phyloP scores from a whole-genome alignment of 2,113 vertebrate genomes.

The Cavia porcellus region DNA sequence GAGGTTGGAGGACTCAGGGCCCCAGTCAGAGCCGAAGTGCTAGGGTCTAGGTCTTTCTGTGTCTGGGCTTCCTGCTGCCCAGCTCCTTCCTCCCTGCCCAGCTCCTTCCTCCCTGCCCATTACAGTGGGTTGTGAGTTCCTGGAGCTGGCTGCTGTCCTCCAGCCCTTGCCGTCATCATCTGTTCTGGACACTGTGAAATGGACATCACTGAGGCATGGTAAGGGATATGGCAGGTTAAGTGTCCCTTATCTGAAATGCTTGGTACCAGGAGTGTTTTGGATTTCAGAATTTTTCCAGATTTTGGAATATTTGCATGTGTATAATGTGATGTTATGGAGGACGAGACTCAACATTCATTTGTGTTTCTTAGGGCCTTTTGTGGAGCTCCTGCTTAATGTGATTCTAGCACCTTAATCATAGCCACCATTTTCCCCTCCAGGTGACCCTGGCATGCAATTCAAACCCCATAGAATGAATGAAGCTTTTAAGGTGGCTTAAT shows the following conservation, averaged over 20 bases:
- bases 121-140: not conserved
- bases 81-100: rapidly evolving
- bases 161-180: rapidly evolving
- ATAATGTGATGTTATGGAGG: not conserved
- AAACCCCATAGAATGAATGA: not conserved
- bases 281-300: not conserved
- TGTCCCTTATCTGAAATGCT: not conserved
- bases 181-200: not conserved
- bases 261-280: not conserved
- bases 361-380: no score
- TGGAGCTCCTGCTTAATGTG: no score
- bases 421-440: not conserved
- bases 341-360: not conserved
- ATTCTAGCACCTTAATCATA: not conserved
- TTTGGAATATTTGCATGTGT: not conserved
- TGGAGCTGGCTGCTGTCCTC: rapidly evolving
- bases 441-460: not conserved
- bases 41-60: not conserved
- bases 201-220: not conserved
- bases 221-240: not conserved
- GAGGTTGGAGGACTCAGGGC: not conserved
- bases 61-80: not conserved
- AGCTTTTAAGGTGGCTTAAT: not conserved
- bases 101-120: no score
- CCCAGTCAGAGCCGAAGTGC: rapidly evolving